Evolutionary conservation across 2,888 invertebrate species (phyloP).

Genomic region (Anodontia alba): DNA sequence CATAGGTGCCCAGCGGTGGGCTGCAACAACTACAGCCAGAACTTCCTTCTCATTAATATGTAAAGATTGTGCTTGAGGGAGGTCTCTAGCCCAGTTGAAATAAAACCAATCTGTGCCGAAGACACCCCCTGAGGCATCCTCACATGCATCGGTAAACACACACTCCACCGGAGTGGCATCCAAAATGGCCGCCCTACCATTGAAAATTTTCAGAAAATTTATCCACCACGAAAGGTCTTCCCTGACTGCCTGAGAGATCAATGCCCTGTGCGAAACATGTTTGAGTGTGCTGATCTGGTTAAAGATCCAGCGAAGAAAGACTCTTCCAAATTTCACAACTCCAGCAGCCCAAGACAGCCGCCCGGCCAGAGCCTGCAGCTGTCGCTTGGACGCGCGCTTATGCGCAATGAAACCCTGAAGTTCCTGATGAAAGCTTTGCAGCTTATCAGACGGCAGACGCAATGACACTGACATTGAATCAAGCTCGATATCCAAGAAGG

Average conservation of each 20-base stretch:
- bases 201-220: too few species aligned
- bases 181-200: too few species aligned
- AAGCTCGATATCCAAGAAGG: neutral
- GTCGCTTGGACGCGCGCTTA: neutral
- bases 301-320: neutral
- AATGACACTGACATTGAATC: neutral
- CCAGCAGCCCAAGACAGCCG: neutral
- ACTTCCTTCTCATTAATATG: too few species aligned
- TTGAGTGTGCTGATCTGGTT: neutral
- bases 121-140: too few species aligned
- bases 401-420: neutral
- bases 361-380: neutral
- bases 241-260: neutral
- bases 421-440: neutral
- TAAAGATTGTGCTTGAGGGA: neutral
- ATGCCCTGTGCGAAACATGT: neutral
- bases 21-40: constrained; percentile 8
- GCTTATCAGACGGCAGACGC: neutral
- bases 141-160: too few species aligned
- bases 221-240: neutral
- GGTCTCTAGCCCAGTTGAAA: neutral
- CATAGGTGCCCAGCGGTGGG: constrained; percentile 15
- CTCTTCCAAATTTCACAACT: neutral
- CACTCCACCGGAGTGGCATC: too few species aligned
- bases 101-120: too few species aligned